These are phyloP conservation scores for Rhagophthalmus giganteus DNA, from an alignment of 2,888 invertebrate species.

Conservation along the genomic window DNA sequence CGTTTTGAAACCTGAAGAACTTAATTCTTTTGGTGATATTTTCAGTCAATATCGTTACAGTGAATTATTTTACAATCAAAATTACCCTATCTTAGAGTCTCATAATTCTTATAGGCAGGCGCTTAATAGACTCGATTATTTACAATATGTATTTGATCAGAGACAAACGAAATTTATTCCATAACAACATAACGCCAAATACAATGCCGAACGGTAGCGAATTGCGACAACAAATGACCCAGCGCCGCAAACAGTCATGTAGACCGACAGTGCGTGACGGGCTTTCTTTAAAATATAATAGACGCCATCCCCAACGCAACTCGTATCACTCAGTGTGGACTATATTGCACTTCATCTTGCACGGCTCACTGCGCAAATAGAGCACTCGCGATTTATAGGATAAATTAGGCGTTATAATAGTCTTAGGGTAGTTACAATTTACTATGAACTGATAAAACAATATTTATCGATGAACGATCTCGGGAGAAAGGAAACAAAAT, in stretches of 20 bases:
- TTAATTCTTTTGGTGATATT: too few relatives aligned
- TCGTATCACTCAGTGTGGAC: slow-evolving; percentile 33
- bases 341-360: slow-evolving; percentile 45
- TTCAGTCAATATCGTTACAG: too few relatives aligned
- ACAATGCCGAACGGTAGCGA: slow-evolving; percentile 37
- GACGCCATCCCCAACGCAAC: slow-evolving; percentile 36
- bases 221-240: slow-evolving; percentile 42
- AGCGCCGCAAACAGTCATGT: slow-evolving; percentile 40
- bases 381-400: slow-evolving; percentile 36
- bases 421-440: too few relatives aligned
- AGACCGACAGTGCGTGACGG: slow-evolving; percentile 39
- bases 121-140: too few relatives aligned
- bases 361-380: slow-evolving; percentile 43
- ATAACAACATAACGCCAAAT: slow-evolving; percentile 37
- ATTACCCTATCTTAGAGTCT: too few relatives aligned
- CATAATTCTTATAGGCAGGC: too few relatives aligned
- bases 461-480: too few relatives aligned
- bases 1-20: too few relatives aligned
- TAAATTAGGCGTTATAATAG: slow-evolving; percentile 29
- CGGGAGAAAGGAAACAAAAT: too few relatives aligned
- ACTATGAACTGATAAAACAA: slow-evolving; percentile 5
- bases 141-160: slow-evolving; percentile 36
- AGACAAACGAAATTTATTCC: slow-evolving; percentile 34
- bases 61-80: too few relatives aligned
- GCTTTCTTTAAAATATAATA: slow-evolving; percentile 44